Evolutionary conservation across 1,140 invertebrate species (phyloP).

Genomic region (Leptoteleia sp.): DNA sequence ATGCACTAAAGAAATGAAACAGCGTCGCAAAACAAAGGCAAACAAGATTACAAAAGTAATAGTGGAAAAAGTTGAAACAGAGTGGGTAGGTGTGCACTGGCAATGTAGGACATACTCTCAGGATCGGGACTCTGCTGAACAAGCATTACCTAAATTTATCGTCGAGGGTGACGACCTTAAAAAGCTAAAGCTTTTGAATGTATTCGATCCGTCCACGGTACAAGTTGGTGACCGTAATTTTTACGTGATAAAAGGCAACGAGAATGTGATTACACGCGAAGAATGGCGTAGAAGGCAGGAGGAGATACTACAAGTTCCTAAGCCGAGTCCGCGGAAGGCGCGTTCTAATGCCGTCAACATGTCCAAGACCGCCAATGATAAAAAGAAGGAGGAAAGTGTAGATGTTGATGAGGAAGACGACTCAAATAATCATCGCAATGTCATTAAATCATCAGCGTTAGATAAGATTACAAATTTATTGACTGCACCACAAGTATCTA

Average conservation of each 20-base stretch:
- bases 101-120: conserved; percentile 89
- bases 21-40: conserved; percentile 84
- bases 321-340: conserved; percentile 76
- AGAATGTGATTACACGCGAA: conserved; percentile 82
- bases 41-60: conserved; percentile 82
- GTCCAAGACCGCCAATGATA: conserved; percentile 69
- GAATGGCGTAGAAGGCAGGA: conserved; percentile 82
- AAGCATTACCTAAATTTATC: conserved; percentile 86
- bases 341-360: conserved; percentile 66
- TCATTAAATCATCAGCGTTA: no score
- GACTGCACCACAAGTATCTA: conserved; percentile 70
- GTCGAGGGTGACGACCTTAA: conserved; percentile 89
- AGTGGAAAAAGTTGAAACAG: conserved; percentile 85
- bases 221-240: conserved; percentile 92
- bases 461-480: conserved; percentile 59
- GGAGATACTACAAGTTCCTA: conserved; percentile 78
- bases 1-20: conserved; percentile 88
- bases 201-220: conserved; percentile 93
- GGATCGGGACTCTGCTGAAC: conserved; percentile 81
- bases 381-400: conserved; percentile 68
- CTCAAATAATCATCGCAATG: no score
- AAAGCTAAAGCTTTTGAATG: conserved; percentile 89
- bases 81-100: conserved; percentile 89
- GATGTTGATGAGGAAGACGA: no score
- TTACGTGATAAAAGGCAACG: conserved; percentile 84